phyloP scores from a whole-genome alignment of 2,113 vertebrate species.

The Plestiodon gilberti region DNA sequence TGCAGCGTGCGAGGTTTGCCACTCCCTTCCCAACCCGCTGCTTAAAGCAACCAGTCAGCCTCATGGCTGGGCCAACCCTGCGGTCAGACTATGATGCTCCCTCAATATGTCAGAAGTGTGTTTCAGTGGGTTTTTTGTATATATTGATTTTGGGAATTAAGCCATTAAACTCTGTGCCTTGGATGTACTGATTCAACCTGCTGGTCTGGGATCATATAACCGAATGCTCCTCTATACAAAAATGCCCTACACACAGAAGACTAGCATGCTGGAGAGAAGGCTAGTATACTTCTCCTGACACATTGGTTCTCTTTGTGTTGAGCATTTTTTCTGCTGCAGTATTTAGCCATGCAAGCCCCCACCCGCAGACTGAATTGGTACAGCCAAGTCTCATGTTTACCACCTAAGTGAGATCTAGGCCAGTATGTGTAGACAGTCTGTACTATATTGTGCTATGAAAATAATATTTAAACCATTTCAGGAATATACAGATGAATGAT shows the following conservation, averaged over 20 bases:
- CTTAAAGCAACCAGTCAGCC: too few relatives aligned
- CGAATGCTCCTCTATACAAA: not conserved
- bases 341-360: too few relatives aligned
- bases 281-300: not conserved
- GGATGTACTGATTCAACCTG: not conserved
- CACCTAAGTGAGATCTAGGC: not conserved
- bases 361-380: not conserved
- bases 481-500: conserved; percentile 37
- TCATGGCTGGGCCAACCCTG: too few relatives aligned
- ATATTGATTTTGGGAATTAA: too few relatives aligned
- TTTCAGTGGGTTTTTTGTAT: too few relatives aligned
- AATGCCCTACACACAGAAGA: not conserved
- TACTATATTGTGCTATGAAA: conserved; percentile 23
- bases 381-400: not conserved
- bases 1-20: too few relatives aligned
- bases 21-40: too few relatives aligned
- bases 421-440: too few relatives aligned
- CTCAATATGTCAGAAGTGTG: too few relatives aligned
- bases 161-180: not conserved
- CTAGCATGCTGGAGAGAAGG: not conserved
- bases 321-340: not conserved
- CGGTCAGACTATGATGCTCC: too few relatives aligned
- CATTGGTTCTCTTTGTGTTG: not conserved
- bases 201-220: not conserved
- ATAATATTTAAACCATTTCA: conserved; percentile 42